These are phyloP conservation scores for Suricata suricatta DNA, from an alignment of 2,113 vertebrate genomes.

Conservation along the genomic window DNA sequence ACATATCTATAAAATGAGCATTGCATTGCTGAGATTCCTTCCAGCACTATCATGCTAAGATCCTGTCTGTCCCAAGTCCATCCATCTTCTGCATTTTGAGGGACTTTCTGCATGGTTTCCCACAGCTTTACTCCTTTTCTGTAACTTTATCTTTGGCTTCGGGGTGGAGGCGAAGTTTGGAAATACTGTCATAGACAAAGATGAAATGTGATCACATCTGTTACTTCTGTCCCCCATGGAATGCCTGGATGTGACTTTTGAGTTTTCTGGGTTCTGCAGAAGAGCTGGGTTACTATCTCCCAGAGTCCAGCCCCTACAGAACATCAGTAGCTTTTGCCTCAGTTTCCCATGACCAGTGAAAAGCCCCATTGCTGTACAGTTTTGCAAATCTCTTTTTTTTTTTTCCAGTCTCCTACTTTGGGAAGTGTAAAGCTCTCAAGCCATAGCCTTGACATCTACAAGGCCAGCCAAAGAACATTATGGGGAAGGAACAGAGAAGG, in stretches of 20 bases:
- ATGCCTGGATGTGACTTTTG: neutral
- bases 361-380: accelerated
- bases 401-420: neutral
- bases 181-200: neutral
- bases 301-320: neutral
- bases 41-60: neutral
- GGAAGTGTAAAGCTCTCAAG: neutral
- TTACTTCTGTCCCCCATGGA: neutral
- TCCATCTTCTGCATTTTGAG: neutral
- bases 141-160: neutral
- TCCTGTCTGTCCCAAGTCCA: neutral
- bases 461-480: neutral
- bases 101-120: neutral
- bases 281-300: neutral
- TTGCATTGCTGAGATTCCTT: neutral
- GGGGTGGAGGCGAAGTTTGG: neutral
- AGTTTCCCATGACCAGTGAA: neutral
- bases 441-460: neutral
- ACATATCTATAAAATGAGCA: neutral
- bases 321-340: neutral
- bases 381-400: neutral
- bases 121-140: neutral
- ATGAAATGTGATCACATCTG: neutral
- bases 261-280: neutral
- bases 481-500: neutral